These are phyloP conservation scores for Dynastes grantii DNA, from an alignment of 2,888 invertebrate genomes.

Conservation along the genomic window DNA sequence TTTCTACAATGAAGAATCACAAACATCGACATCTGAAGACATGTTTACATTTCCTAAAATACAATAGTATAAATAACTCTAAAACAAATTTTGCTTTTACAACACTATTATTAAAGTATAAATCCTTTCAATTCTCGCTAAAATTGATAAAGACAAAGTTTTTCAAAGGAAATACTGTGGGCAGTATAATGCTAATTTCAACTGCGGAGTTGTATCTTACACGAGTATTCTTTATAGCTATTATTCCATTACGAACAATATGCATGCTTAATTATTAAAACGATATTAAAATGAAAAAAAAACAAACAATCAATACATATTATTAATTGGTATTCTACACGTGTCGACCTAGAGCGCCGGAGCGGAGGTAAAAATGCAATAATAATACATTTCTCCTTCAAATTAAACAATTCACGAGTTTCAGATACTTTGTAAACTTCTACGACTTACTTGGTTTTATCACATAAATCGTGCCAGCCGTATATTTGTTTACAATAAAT, in stretches of 20 bases:
- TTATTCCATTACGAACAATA: conserved; percentile 2
- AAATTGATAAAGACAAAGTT: no score
- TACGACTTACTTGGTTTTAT: conserved; percentile 11
- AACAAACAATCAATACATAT: no score
- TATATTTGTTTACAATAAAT: conserved; percentile 1
- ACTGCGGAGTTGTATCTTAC: not conserved
- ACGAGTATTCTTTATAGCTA: not conserved
- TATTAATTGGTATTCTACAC: conserved; percentile 37
- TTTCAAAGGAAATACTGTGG: no score
- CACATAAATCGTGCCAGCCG: not conserved
- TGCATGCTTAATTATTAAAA: conserved; percentile 28
- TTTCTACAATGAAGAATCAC: no score
- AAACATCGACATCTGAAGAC: no score
- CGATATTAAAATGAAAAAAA: conserved; percentile 2
- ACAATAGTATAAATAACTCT: no score
- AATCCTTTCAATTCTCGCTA: no score
- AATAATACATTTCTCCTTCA: conserved; percentile 11
- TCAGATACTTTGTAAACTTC: conserved; percentile 12
- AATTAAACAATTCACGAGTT: not conserved
- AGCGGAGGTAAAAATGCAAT: not conserved
- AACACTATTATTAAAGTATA: no score
- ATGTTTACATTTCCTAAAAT: no score
- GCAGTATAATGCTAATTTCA: no score
- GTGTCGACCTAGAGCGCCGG: not conserved
- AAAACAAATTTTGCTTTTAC: no score